Evolutionary conservation across 2,888 invertebrate genomes (phyloP).

Genomic region (Phyllotreta cruciferae): DNA sequence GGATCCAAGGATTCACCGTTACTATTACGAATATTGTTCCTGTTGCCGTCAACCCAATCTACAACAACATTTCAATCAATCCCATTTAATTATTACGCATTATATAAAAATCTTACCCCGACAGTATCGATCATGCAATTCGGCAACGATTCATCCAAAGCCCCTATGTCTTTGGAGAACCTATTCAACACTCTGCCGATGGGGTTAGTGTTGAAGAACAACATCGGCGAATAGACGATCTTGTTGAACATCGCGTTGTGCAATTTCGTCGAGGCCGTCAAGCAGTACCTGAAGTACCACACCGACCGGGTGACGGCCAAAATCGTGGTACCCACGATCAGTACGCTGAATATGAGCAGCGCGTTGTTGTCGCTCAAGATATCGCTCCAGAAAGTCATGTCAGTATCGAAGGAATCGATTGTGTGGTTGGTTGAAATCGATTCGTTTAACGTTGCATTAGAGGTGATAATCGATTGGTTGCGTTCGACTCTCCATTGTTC

Average conservation of each 20-base stretch:
- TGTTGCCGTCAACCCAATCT: conserved; percentile 43
- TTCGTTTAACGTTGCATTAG: neutral
- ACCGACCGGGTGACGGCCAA: conserved; percentile 58
- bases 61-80: conserved; percentile 19
- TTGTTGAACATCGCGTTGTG: conserved; percentile 63
- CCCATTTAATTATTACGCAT: neutral
- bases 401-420: neutral
- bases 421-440: neutral
- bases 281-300: conserved; percentile 63
- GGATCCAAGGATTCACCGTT: conserved; percentile 71
- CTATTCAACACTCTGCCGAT: conserved; percentile 69
- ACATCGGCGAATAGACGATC: conserved; percentile 67
- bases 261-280: conserved; percentile 62
- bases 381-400: conserved; percentile 12
- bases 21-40: conserved; percentile 69
- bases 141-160: conserved; percentile 62
- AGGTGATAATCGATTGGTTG: conserved; percentile 51
- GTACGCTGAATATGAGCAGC: conserved; percentile 54
- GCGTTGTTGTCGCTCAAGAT: conserved; percentile 43
- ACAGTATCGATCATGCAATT: conserved; percentile 60
- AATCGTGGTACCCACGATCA: conserved; percentile 53
- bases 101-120: conserved; percentile 35
- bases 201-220: conserved; percentile 73
- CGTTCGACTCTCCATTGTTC: conserved; percentile 65
- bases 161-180: conserved; percentile 72